Conservation (phyloP, 1,140 invertebrate species). For the Philotrypesis tridentata region DNA sequence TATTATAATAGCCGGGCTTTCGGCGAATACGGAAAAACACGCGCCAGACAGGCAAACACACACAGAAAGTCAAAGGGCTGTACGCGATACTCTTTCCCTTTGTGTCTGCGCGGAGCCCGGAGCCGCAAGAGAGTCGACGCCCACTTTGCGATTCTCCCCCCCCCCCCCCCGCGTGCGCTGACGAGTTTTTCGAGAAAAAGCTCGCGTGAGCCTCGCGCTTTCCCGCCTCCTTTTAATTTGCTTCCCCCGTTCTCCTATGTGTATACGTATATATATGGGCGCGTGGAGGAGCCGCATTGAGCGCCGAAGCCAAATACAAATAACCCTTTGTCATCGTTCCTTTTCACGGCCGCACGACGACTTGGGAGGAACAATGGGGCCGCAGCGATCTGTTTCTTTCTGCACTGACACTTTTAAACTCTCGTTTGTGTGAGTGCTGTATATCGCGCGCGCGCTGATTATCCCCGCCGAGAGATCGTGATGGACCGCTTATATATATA, state of each 20-base stretch:
- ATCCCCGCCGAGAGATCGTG: too few relatives aligned
- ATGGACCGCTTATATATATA: too few relatives aligned
- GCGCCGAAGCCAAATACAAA: not conserved
- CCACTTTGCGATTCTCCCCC: not conserved
- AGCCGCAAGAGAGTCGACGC: conserved; percentile 8
- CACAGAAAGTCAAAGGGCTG: too few relatives aligned
- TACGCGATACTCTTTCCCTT: not conserved
- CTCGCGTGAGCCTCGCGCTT: not conserved
- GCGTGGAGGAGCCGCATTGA: not conserved
- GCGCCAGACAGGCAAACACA: too few relatives aligned
- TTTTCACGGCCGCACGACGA: too few relatives aligned
- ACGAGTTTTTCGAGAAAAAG: not conserved
- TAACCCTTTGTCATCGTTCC: conserved; percentile 31
- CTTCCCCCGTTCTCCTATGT: not conserved
- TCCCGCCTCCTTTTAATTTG: conserved; percentile 21
- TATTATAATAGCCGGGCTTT: not conserved
- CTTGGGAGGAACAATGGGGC: not conserved
- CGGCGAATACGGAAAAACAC: not conserved
- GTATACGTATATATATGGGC: too few relatives aligned
- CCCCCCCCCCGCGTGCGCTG: too few relatives aligned
- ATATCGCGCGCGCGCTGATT: too few relatives aligned
- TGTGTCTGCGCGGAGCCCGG: not conserved
- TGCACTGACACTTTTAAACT: not conserved
- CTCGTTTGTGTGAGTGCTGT: too few relatives aligned
- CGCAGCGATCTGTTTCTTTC: not conserved